phyloP scores from a whole-genome alignment of 1,140 invertebrate genomes.

The Halictus rubicundus region DNA sequence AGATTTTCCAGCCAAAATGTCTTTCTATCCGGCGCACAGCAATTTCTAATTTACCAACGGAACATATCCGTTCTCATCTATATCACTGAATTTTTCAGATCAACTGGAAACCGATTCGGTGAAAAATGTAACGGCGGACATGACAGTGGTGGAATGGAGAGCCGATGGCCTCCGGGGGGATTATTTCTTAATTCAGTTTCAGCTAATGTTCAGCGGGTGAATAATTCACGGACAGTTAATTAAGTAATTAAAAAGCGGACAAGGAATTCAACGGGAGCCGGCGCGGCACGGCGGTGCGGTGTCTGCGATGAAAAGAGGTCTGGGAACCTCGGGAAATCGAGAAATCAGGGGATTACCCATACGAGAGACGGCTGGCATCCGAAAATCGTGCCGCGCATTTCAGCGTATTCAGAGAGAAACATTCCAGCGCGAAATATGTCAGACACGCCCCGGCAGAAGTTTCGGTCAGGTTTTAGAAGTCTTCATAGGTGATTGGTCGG shows the following conservation, averaged over 20 bases:
- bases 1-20: too few relatives aligned
- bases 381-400: constrained; percentile 55
- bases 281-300: background rate
- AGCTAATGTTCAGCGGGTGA: too few relatives aligned
- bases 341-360: constrained; percentile 52
- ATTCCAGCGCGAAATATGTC: constrained; percentile 60
- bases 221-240: background rate
- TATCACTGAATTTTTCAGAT: background rate
- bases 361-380: constrained; percentile 51
- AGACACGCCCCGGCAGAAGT: constrained; percentile 53
- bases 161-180: background rate
- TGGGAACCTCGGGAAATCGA: constrained; percentile 34
- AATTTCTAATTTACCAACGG: background rate
- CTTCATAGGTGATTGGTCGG: constrained; percentile 27
- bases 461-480: constrained; percentile 50
- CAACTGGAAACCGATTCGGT: background rate
- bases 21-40: too few relatives aligned
- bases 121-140: too few relatives aligned
- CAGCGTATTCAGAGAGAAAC: constrained; percentile 53
- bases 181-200: background rate
- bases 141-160: too few relatives aligned
- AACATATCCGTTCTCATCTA: background rate
- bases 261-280: background rate
- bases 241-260: constrained; percentile 1
- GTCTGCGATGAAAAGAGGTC: background rate